Percentiles rank a stretch among this genome's conserved stretches.
These are phyloP conservation scores for Cephus pulcher DNA, from an alignment of 2,888 invertebrate species.

Conservation along the genomic window DNA sequence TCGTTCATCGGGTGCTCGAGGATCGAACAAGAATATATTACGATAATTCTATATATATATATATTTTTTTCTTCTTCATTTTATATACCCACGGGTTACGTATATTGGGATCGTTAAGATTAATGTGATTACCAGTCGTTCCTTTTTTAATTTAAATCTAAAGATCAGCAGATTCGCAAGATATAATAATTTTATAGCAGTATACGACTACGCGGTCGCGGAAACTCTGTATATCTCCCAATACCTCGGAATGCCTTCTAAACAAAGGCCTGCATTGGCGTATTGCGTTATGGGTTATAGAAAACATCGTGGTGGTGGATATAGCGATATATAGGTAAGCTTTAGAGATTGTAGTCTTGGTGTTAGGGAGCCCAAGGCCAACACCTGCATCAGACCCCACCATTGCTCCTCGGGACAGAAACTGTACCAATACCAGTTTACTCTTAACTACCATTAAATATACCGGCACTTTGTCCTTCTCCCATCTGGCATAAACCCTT, in stretches of 20 bases:
- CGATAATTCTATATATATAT: neutral
- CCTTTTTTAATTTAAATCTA: neutral
- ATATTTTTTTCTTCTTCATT: neutral
- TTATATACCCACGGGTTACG: neutral
- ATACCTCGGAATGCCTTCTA: conserved; percentile 36
- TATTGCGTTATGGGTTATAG: conserved; percentile 38
- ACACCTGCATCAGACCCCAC: conserved; percentile 61
- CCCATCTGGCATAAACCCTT: conserved; percentile 11
- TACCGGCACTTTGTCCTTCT: conserved; percentile 45
- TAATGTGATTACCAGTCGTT: neutral
- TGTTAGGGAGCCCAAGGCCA: conserved; percentile 63
- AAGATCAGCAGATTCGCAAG: neutral
- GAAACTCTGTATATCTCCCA: neutral
- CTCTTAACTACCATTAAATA: conserved; percentile 48
- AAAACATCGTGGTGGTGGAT: conserved; percentile 29
- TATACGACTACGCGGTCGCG: neutral
- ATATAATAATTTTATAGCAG: neutral
- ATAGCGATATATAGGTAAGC: conserved; percentile 37
- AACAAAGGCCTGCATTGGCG: conserved; percentile 48
- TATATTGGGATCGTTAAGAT: neutral
- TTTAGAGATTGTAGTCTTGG: conserved; percentile 58
- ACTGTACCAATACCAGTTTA: conserved; percentile 47
- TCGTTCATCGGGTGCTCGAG: neutral
- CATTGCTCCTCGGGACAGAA: conserved; percentile 40
- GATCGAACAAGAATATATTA: neutral